Percentiles rank a stretch among this genome's conserved stretches.
These are phyloP conservation scores for Phyllotreta striolata DNA, from an alignment of 2,888 invertebrate species.

Conservation along the genomic window DNA sequence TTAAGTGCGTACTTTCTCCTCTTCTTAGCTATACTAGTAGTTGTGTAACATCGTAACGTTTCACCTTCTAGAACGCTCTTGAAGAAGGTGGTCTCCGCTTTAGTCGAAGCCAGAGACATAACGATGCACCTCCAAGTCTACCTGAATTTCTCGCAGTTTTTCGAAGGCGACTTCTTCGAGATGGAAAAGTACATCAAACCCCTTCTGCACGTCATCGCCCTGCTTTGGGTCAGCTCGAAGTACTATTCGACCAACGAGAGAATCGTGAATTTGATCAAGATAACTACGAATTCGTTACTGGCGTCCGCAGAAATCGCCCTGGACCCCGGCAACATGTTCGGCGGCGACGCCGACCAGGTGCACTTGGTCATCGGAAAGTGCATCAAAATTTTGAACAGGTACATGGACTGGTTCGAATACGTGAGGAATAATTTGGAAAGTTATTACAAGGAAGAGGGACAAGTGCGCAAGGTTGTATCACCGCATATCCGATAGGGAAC, in stretches of 20 bases:
- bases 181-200: conserved; percentile 68
- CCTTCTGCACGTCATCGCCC: conserved; percentile 80
- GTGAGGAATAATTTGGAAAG: conserved; percentile 60
- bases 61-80: conserved; percentile 65
- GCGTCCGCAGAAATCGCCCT: conserved; percentile 75
- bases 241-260: conserved; percentile 62
- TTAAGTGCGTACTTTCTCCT: conserved; percentile 61
- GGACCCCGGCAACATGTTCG: conserved; percentile 83
- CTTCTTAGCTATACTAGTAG: background rate
- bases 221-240: conserved; percentile 84
- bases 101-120: conserved; percentile 86
- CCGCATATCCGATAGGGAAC: background rate
- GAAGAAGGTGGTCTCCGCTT: conserved; percentile 78
- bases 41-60: background rate
- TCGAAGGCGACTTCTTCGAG: conserved; percentile 78
- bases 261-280: conserved; percentile 76
- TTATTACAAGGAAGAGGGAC: conserved; percentile 54
- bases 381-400: conserved; percentile 51
- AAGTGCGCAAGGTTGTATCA: conserved; percentile 55
- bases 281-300: conserved; percentile 84
- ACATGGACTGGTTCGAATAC: conserved; percentile 61
- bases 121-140: conserved; percentile 74
- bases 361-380: conserved; percentile 51
- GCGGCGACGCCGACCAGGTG: conserved; percentile 72
- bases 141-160: conserved; percentile 51